Conservation (phyloP, 2,888 invertebrate genomes). For the Escarpia spicata region DNA sequence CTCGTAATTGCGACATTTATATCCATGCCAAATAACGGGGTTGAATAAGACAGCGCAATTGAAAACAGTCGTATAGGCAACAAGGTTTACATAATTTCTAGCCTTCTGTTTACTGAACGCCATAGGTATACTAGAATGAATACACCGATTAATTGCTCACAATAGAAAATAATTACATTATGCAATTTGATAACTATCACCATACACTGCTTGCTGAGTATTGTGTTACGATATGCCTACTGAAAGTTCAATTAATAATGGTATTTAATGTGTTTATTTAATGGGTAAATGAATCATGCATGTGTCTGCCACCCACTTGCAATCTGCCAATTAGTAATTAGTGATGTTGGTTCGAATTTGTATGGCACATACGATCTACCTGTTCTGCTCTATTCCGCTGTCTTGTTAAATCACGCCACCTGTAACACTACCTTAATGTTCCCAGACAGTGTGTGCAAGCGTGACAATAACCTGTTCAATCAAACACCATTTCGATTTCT, state of each 20-base stretch:
- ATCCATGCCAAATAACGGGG: too few relatives aligned
- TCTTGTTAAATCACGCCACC: too few relatives aligned
- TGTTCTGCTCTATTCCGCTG: too few relatives aligned
- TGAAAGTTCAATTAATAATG: neutral
- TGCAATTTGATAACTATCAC: neutral
- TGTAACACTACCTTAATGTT: too few relatives aligned
- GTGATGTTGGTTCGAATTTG: too few relatives aligned
- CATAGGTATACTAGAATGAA: neutral
- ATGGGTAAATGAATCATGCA: neutral
- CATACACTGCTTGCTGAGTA: neutral
- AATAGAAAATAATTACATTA: neutral
- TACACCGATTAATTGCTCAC: neutral
- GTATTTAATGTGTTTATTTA: neutral
- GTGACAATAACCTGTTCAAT: too few relatives aligned
- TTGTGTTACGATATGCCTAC: neutral
- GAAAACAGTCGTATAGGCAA: neutral
- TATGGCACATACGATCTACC: too few relatives aligned
- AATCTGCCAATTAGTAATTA: too few relatives aligned
- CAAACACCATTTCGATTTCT: too few relatives aligned
- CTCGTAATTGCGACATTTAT: too few relatives aligned
- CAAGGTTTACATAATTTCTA: neutral
- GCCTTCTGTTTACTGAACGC: neutral
- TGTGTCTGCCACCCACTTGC: neutral
- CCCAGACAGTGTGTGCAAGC: too few relatives aligned
- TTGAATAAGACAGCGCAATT: too few relatives aligned